Base-by-base conservation (phyloP, 2,888 invertebrate species). In the Calliphora vomitoria region DNA sequence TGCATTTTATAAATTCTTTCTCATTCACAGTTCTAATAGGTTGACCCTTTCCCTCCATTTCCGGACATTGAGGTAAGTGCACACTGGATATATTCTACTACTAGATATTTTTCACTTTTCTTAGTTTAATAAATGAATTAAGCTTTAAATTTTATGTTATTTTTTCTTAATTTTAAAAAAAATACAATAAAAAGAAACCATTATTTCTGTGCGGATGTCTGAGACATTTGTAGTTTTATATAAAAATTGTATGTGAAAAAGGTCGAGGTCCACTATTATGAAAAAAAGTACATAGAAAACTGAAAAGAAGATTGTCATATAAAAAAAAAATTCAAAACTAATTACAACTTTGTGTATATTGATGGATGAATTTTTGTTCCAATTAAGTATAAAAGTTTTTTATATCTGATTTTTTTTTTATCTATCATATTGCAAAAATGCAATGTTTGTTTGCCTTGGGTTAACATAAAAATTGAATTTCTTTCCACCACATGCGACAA, bases 291-390 rank as follows among this genome's bases (percentile, higher is more conserved):
- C 71, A 79, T 58, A 82, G 35, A 72, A 53, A 64, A 78, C 66
- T 50, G 44, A 60, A 47, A 79, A 66, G 15, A 69, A 25, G 13
- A 60, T 58, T 35, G n/a, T 71, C 41, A 64, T 25, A n/a, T 53
- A 66, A 79, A 50, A 75, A 58, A 80, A 81, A 60, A 85, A 82
- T 69, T 20, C 66, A 85, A 87, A 72, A 80, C 50, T 53, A 81
- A 85, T 86, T 76, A 72, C 25, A 91, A 91, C 89, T 90, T 91
- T 87, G 68, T 82, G 85, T 75, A 90, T 90, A 92, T 92, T 92
- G 92, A 92, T 93, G 93, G 91, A 92, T 92, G 92, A 91, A 93
- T 93, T 93, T 93, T 93, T 93, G 93, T 93, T 93, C 92, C 93
- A 91, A 85, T 83, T 89, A 88, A 85, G 82, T 86, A 80, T 80